phyloP scores from a whole-genome alignment of 2,888 invertebrate species.

The Timema podura region DNA sequence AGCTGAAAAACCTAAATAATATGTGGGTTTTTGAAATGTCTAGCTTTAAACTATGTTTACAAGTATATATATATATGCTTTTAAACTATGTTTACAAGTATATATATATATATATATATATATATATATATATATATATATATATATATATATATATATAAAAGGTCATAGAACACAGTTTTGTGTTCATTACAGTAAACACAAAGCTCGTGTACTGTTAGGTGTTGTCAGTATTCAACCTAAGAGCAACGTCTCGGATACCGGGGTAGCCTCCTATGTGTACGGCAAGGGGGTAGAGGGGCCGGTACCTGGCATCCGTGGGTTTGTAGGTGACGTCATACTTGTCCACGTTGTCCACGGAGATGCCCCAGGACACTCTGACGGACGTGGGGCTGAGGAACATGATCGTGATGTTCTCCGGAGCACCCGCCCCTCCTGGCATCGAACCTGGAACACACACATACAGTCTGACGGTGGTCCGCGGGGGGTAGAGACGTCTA shows the following conservation, averaged over 20 bases:
- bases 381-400: constrained; percentile 83
- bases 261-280: neutral
- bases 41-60: no score
- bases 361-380: constrained; percentile 81
- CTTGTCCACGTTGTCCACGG: constrained; percentile 71
- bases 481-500: no score
- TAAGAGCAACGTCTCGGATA: neutral
- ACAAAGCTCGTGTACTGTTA: no score
- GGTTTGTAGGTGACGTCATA: constrained; percentile 90
- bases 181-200: no score
- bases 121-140: neutral
- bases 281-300: neutral
- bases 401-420: constrained; percentile 85
- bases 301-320: constrained; percentile 76
- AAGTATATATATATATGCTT: no score
- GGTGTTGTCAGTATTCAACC: neutral
- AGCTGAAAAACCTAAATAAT: no score
- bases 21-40: no score
- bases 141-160: neutral
- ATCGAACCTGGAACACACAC: constrained; percentile 63
- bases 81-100: neutral
- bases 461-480: no score
- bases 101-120: neutral
- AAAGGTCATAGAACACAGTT: neutral
- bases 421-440: constrained; percentile 60